Conservation (phyloP, 30 jellyfish, hydroid and myxozoan species). For the Haliclystus octoradiatus region DNA sequence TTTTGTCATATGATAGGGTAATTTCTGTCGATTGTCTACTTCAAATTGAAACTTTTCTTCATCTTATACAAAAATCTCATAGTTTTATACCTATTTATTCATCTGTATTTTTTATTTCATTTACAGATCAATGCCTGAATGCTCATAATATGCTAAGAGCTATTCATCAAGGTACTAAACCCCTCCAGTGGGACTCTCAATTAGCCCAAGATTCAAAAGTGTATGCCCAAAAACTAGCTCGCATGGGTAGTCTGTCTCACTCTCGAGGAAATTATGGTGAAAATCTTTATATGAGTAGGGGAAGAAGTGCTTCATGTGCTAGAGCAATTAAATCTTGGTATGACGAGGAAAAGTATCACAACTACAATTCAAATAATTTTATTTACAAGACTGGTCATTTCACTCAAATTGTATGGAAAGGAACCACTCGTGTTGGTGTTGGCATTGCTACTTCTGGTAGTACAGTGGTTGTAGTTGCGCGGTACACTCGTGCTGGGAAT, state of each 20-base stretch:
- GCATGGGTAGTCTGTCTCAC: constrained; percentile 36
- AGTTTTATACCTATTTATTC: too few species aligned
- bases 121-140: constrained; percentile 35
- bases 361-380: constrained; percentile 33
- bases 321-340: constrained; percentile 58
- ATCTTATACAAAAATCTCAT: too few species aligned
- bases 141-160: constrained; percentile 53
- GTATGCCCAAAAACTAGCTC: constrained; percentile 43
- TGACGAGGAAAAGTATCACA: constrained; percentile 30
- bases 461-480: constrained; percentile 48
- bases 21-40: too few species aligned
- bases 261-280: constrained; percentile 52
- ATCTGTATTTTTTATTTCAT: neutral
- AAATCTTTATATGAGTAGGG: constrained; percentile 41
- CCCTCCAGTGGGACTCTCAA: constrained; percentile 49
- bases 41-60: too few species aligned
- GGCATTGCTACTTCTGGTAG: constrained; percentile 43
- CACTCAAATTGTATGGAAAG: constrained; percentile 69
- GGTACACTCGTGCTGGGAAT: constrained; percentile 64
- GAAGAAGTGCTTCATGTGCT: constrained; percentile 41
- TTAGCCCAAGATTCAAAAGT: constrained; percentile 37
- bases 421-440: constrained; percentile 47
- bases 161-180: constrained; percentile 35
- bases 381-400: constrained; percentile 50
- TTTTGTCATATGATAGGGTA: too few species aligned